phyloP scores from a whole-genome alignment of 2,113 vertebrate genomes.

The Microcebus griseorufus region DNA sequence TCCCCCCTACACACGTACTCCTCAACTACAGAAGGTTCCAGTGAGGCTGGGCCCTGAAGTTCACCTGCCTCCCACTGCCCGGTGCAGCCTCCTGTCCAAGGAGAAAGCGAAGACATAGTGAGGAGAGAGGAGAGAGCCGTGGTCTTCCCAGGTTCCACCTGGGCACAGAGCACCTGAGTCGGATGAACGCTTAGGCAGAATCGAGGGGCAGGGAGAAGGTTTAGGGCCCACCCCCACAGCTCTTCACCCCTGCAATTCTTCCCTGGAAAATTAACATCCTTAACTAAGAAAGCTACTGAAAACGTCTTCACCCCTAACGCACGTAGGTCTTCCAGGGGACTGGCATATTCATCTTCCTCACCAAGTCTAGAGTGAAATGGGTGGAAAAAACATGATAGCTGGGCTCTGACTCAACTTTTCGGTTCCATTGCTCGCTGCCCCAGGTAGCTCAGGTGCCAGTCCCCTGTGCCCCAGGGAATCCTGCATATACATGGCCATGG shows the following conservation, averaged over 20 bases:
- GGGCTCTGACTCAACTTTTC: not conserved
- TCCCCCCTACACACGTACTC: not conserved
- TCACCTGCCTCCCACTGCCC: not conserved
- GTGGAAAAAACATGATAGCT: not conserved
- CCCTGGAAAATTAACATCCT: not conserved
- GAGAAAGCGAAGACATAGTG: not conserved
- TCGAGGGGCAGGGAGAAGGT: not conserved
- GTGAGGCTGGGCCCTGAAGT: not conserved
- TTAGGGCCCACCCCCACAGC: not conserved
- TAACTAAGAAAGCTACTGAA: not conserved
- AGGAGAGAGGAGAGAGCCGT: not conserved
- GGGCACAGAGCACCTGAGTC: too few relatives aligned
- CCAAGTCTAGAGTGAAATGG: too few relatives aligned
- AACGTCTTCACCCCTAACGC: not conserved
- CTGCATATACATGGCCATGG: fast-evolving
- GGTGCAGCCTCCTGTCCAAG: not conserved
- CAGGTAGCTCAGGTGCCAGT: not conserved
- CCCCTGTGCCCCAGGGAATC: not conserved
- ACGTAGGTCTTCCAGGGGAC: not conserved
- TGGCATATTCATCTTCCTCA: not conserved
- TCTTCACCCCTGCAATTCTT: too few relatives aligned
- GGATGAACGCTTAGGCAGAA: not conserved
- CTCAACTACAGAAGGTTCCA: not conserved
- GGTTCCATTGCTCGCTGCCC: not conserved
- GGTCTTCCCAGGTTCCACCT: not conserved